A percentile compares a stretch with the other conserved stretches of the same genome.
phyloP scores from a whole-genome alignment of 2,113 vertebrate genomes.

The Thamnophis sirtalis region DNA sequence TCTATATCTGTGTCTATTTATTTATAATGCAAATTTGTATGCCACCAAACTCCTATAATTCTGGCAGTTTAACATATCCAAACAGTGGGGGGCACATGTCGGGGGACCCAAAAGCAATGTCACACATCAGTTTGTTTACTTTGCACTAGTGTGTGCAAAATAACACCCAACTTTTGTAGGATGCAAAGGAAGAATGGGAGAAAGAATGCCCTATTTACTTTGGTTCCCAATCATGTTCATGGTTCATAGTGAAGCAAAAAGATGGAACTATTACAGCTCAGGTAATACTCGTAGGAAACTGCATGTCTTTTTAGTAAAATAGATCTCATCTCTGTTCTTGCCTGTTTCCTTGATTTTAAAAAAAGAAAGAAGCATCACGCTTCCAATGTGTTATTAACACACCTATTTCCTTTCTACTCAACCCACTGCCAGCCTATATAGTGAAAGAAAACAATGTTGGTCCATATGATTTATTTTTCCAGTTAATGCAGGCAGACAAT shows the following conservation, averaged over 20 bases:
- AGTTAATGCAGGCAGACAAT: not conserved
- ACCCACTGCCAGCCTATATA: too few relatives aligned
- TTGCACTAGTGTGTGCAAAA: not conserved
- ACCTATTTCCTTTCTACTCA: not conserved
- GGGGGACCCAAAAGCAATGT: not conserved
- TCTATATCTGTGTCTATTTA: not conserved
- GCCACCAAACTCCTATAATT: not conserved
- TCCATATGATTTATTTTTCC: not conserved
- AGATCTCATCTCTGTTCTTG: not conserved
- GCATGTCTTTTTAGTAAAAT: not conserved
- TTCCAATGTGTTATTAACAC: too few relatives aligned
- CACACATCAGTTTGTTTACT: not conserved
- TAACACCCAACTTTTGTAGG: not conserved
- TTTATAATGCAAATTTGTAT: not conserved
- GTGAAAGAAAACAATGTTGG: not conserved
- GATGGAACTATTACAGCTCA: not conserved
- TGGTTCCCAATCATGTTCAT: not conserved
- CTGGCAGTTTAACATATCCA: not conserved
- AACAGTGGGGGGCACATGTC: not conserved
- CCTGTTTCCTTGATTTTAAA: not conserved
- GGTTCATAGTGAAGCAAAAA: not conserved
- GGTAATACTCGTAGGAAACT: not conserved
- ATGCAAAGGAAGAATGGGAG: not conserved
- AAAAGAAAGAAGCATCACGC: not conserved
- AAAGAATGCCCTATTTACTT: not conserved